phyloP scores from a whole-genome alignment of 1,140 invertebrate species.

The Aphelenchoides besseyi region DNA sequence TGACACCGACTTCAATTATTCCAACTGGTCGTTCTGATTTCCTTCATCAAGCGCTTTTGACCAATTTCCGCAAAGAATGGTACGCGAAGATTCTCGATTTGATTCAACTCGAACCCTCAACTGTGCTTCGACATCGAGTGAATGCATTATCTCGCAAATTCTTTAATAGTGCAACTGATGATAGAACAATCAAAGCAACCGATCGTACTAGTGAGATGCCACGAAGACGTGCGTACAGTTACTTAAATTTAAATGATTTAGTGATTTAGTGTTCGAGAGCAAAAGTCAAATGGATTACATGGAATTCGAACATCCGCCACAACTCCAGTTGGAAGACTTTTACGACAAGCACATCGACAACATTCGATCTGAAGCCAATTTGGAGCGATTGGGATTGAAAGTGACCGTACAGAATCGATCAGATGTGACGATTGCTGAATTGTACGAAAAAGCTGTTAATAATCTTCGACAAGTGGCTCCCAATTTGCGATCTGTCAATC shows the following conservation, averaged over 20 bases:
- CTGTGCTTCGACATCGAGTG: neutral
- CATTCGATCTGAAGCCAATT: neutral
- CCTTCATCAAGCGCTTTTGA: neutral
- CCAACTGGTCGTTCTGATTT: constrained; percentile 3
- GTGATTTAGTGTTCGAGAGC: constrained; percentile 4
- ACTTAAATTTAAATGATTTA: neutral
- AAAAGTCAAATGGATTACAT: neutral
- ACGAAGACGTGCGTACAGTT: neutral
- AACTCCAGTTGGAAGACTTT: constrained; percentile 13
- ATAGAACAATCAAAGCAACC: neutral
- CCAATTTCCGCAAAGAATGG: constrained; percentile 2
- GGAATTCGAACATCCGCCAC: neutral
- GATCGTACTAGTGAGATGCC: neutral
- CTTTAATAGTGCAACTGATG: neutral
- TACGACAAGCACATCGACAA: neutral
- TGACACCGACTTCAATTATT: neutral
- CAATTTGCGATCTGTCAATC: neutral
- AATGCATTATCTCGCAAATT: neutral
- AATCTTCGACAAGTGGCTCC: neutral
- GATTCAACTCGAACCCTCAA: neutral
- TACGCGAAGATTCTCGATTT: neutral
- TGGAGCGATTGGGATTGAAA: neutral
- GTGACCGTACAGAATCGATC: neutral
- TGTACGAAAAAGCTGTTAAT: neutral
- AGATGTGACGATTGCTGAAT: too few relatives aligned